These are phyloP conservation scores for Xiphophorus maculatus DNA, from an alignment of 2,113 vertebrate species.

Conservation along the genomic window DNA sequence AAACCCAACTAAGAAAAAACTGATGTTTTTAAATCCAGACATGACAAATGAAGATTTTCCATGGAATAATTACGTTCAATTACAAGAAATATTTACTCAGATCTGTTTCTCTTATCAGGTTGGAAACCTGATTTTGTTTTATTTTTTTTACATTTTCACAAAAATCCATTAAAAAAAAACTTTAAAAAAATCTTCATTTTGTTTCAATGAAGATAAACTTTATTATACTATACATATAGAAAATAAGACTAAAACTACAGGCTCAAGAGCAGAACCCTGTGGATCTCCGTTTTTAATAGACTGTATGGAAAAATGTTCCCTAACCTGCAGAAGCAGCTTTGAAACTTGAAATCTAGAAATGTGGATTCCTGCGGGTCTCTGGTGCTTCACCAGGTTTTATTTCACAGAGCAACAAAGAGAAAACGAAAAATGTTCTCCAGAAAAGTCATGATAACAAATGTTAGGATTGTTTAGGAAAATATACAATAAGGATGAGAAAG, in stretches of 20 bases:
- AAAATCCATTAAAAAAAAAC: too few relatives aligned
- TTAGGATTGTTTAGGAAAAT: too few relatives aligned
- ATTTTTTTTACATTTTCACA: too few relatives aligned
- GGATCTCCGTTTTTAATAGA: slow-evolving; percentile 1
- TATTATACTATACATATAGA: neutral
- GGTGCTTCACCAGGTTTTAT: too few relatives aligned
- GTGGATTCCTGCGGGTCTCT: too few relatives aligned
- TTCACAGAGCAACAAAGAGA: too few relatives aligned
- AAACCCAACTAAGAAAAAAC: neutral
- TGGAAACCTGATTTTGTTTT: too few relatives aligned
- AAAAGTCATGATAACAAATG: neutral
- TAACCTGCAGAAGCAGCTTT: neutral
- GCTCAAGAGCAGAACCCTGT: neutral
- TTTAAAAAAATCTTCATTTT: neutral
- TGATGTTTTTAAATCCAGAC: too few relatives aligned
- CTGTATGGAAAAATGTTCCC: neutral
- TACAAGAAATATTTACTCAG: too few relatives aligned
- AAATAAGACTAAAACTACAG: neutral
- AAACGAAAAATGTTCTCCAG: too few relatives aligned
- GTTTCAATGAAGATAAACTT: neutral
- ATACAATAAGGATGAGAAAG: too few relatives aligned
- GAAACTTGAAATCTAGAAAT: neutral
- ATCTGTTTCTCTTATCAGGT: too few relatives aligned
- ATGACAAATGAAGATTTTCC: neutral
- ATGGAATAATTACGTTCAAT: neutral